phyloP scores from a whole-genome alignment of 2,888 invertebrate genomes.

The Malacosoma neustria region DNA sequence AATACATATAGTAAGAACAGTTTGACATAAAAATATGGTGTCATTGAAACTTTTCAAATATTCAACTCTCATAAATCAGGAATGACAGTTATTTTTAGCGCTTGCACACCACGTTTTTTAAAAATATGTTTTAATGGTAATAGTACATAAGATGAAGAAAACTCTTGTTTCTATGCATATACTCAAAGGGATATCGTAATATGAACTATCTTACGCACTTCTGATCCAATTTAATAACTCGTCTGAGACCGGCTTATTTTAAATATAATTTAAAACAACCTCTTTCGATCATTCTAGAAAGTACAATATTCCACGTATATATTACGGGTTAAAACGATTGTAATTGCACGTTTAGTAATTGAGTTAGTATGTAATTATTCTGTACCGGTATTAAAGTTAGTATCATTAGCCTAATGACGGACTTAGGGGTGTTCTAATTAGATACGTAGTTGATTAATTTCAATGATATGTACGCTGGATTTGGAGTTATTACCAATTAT shows the following conservation, averaged over 20 bases:
- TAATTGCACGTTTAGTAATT: constrained; percentile 39
- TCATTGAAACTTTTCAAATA: too few species aligned
- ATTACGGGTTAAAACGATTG: constrained; percentile 12
- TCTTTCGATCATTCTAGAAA: constrained; percentile 11
- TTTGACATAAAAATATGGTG: too few species aligned
- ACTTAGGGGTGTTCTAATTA: constrained; percentile 22
- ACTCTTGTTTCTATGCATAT: constrained; percentile 1
- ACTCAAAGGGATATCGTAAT: constrained; percentile 18
- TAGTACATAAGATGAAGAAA: too few species aligned
- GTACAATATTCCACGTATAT: constrained; percentile 14
- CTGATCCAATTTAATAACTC: constrained; percentile 30
- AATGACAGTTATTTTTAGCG: too few species aligned
- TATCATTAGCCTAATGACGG: constrained; percentile 48
- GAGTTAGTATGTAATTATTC: constrained; percentile 46
- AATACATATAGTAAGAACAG: too few species aligned
- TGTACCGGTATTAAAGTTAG: constrained; percentile 41
- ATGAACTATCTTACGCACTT: constrained; percentile 30
- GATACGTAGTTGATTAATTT: constrained; percentile 6
- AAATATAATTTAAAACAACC: constrained; percentile 1
- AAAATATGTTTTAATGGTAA: too few species aligned
- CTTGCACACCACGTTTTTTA: too few species aligned
- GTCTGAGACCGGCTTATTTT: constrained; percentile 10
- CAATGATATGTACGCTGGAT: constrained; percentile 14
- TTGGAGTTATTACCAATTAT: constrained; percentile 14
- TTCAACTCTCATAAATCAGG: too few species aligned